These are phyloP conservation scores for Bombus superbus DNA, from an alignment of 1,140 invertebrate species.

Conservation along the genomic window DNA sequence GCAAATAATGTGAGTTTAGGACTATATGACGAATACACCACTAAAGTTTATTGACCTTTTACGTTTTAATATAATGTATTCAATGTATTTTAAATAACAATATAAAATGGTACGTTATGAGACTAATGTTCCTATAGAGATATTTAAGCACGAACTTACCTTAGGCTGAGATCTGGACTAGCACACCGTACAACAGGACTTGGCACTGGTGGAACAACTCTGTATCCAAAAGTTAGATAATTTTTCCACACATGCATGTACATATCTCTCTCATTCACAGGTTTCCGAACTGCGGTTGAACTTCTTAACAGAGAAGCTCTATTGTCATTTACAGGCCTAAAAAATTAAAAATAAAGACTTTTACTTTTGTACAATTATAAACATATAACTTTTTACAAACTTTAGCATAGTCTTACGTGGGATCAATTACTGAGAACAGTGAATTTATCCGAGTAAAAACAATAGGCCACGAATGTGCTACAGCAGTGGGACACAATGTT, in stretches of 20 bases:
- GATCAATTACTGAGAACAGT: constrained; percentile 96
- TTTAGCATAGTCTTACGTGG: constrained; percentile 87
- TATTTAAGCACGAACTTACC: constrained; percentile 83
- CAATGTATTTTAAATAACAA: constrained; percentile 23
- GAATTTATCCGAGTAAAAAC: constrained; percentile 95
- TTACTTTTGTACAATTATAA: neutral
- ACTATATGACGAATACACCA: constrained; percentile 41
- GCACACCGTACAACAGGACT: constrained; percentile 93
- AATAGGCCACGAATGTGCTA: constrained; percentile 97
- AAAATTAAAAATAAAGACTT: constrained; percentile 43
- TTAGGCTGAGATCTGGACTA: constrained; percentile 95
- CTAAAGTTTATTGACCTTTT: constrained; percentile 18
- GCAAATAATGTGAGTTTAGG: constrained; percentile 12
- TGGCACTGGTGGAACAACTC: constrained; percentile 93
- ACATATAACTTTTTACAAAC: neutral
- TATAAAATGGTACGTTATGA: constrained; percentile 46
- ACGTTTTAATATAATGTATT: neutral
- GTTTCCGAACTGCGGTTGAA: constrained; percentile 90
- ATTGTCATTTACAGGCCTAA: constrained; percentile 97
- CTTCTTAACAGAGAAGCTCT: constrained; percentile 94
- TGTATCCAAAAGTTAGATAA: constrained; percentile 96
- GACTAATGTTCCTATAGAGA: constrained; percentile 15
- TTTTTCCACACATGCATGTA: constrained; percentile 98
- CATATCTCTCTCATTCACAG: constrained; percentile 94
- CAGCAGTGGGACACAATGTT: constrained; percentile 91